Percentiles rank a stretch among this genome's conserved stretches.
Conservation (phyloP, 92 coral and sea anemone genomes). For the Epizoanthus rinbou region DNA sequence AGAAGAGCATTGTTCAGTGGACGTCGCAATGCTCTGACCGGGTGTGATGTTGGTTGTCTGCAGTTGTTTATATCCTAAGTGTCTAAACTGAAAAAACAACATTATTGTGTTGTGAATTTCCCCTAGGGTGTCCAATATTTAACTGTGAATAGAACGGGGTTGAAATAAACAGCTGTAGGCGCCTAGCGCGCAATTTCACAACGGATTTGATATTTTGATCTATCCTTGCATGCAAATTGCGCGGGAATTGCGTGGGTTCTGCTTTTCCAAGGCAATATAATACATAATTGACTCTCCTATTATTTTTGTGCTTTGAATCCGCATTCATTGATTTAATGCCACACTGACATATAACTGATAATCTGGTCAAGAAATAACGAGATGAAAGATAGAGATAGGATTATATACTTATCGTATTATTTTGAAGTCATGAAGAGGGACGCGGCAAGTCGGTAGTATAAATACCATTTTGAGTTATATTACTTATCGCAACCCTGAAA, state of each 20-base stretch:
- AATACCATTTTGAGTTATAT: neutral
- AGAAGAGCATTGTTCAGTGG: no score
- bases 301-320: neutral
- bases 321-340: neutral
- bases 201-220: neutral
- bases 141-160: constrained; percentile 1
- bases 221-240: neutral
- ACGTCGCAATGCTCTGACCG: no score
- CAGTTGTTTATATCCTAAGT: no score
- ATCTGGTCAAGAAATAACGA: neutral
- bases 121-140: neutral
- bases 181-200: constrained; percentile 2
- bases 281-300: no score
- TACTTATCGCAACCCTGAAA: no score
- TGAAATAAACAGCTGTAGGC: neutral
- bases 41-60: no score
- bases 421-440: neutral
- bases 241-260: neutral
- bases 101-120: no score
- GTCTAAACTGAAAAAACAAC: no score
- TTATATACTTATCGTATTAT: neutral
- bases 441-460: neutral
- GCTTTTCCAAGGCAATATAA: neutral
- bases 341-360: neutral
- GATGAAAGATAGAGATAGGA: neutral